These are phyloP conservation scores for Lagorchestes hirsutus DNA, from an alignment of 2,797 vertebrate genomes.

Conservation along the genomic window DNA sequence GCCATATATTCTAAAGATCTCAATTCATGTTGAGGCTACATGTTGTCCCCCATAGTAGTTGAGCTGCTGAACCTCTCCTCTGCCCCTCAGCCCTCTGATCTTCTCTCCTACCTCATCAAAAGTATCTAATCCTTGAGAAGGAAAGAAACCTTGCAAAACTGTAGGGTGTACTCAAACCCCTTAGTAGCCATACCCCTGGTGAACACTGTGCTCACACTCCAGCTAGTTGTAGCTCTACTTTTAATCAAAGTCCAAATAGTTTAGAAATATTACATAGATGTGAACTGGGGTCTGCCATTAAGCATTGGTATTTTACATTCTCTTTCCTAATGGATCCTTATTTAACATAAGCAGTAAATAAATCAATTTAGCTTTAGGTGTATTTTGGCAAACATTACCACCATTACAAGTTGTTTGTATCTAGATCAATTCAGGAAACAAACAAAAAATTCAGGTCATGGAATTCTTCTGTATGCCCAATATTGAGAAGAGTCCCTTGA, in stretches of 20 bases:
- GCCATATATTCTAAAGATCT: neutral
- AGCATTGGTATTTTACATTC: neutral
- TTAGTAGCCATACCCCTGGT: neutral
- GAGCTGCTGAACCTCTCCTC: neutral
- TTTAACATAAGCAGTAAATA: conserved; percentile 4
- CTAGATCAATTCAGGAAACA: conserved; percentile 77
- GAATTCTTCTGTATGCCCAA: neutral
- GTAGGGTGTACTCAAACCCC: neutral
- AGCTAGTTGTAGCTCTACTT: neutral
- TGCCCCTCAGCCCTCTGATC: neutral
- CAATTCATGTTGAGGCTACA: neutral
- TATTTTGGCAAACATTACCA: neutral
- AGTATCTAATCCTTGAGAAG: neutral
- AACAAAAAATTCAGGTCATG: conserved; percentile 46
- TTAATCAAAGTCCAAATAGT: neutral
- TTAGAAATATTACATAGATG: neutral
- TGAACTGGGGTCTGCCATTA: neutral
- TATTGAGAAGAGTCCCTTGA: neutral
- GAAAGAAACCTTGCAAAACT: neutral
- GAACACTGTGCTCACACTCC: neutral
- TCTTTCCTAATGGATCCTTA: conserved; percentile 23
- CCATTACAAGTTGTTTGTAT: conserved; percentile 54
- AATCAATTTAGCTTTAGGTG: conserved; percentile 1
- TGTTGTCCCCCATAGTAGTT: neutral
- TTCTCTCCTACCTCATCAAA: neutral